These are phyloP conservation scores for Typhlichthys subterraneus DNA, from an alignment of 2,797 vertebrate genomes.

Conservation along the genomic window DNA sequence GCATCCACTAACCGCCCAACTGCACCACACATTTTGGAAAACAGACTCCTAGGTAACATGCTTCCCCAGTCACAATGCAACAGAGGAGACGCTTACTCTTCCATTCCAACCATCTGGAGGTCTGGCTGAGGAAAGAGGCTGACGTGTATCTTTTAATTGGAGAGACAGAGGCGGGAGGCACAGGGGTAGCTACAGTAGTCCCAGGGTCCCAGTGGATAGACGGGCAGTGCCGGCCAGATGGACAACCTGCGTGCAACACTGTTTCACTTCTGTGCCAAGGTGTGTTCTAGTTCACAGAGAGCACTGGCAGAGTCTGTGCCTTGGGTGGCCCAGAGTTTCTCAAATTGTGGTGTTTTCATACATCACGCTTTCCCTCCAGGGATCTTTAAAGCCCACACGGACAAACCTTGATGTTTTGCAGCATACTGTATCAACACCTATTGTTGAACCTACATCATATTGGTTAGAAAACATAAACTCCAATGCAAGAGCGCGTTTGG, in stretches of 20 bases:
- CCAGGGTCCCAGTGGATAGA: constrained; percentile 67
- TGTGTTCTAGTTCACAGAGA: constrained; percentile 36
- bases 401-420: too few relatives aligned
- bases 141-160: constrained; percentile 80
- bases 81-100: constrained; percentile 68
- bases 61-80: constrained; percentile 68
- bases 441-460: too few relatives aligned
- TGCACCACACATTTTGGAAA: constrained; percentile 61
- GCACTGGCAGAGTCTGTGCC: constrained; percentile 15
- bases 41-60: constrained; percentile 65
- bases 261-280: constrained; percentile 45
- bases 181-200: constrained; percentile 43
- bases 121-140: constrained; percentile 67
- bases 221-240: constrained; percentile 67
- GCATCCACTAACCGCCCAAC: constrained; percentile 61
- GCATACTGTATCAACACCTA: too few relatives aligned
- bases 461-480: too few relatives aligned
- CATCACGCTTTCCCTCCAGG: background rate
- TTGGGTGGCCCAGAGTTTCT: constrained; percentile 23
- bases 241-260: constrained; percentile 58
- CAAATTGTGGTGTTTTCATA: constrained; percentile 27
- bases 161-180: constrained; percentile 66
- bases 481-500: too few relatives aligned
- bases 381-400: background rate
- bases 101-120: constrained; percentile 78